Base-by-base conservation (phyloP, 2,888 invertebrate species). In the Rhingia campestris region DNA sequence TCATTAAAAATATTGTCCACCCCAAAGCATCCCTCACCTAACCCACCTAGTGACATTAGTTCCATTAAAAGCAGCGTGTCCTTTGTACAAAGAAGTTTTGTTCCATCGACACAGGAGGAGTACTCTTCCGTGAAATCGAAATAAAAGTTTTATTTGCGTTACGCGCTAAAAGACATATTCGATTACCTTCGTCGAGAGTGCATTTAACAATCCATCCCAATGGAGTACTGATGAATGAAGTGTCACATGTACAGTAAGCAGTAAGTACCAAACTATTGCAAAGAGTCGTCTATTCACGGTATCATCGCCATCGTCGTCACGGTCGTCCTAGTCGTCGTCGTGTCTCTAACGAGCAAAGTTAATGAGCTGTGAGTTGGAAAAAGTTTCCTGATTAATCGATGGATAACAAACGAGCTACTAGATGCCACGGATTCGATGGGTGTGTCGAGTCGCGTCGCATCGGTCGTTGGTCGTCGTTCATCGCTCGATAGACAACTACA, bases 281-380 rank as follows among this genome's bases (percentile, higher is more conserved):
- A 39, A 37, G 7, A 54, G 32, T 63, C 33, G 22, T 22, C 22
- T 1, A 22, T 22, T 22, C 22, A 22, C 22, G 1, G 22, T 22
- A 22, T 22, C 22, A 22, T 2, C 22, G 22, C 22, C 22, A 22
- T 22, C 22, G 22, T 22, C 22, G 22, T 22, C 22, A 22, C 22
- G 22, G 22, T 22, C 22, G 22, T 22, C 22, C 22, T 22, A 22
- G 22, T 22, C 22, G 22, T 22, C 6, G 30, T 41, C 47, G 70
- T 45, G 37, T 41, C 66, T n/a, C 67, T 76, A 76, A 69, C 51
- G 76, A 58, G 67, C 61, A 9, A 66, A 77, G 49, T 77, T 77
- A 82, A 82, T 82, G 81, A 82, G 67, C 77, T 82, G 81, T 66
- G 63, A 61, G 66, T 49, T 61, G 61, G 12, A 64, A 56, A 41